Evolutionary conservation across 2,113 vertebrate genomes (phyloP).

Genomic region (Chamaea fasciata): DNA sequence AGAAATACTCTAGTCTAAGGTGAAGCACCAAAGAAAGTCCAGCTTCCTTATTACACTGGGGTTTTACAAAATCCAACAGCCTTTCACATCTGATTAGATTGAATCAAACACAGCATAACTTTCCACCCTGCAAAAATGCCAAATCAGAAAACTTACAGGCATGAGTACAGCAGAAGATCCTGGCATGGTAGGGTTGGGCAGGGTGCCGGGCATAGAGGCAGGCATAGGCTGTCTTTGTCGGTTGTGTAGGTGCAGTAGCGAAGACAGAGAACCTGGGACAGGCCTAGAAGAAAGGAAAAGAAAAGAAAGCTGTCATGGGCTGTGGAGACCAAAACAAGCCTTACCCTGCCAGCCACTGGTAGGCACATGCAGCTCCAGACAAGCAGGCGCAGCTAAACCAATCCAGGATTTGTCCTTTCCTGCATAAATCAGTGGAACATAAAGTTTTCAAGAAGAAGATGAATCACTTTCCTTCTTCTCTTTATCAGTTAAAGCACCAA

Average conservation of each 20-base stretch:
- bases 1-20: neutral
- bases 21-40: neutral
- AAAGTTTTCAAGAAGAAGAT: conserved; percentile 59
- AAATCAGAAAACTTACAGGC: conserved; percentile 84
- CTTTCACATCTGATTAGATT: neutral
- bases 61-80: neutral
- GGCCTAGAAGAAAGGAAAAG: conserved; percentile 76
- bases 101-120: neutral
- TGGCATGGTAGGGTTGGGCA: conserved; percentile 96
- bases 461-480: conserved; percentile 41
- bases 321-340: neutral
- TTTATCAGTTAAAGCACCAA: conserved; percentile 43
- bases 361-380: neutral
- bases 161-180: conserved; percentile 97
- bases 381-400: neutral
- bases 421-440: conserved; percentile 15
- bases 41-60: neutral
- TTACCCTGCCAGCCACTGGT: neutral
- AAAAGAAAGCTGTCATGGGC: conserved; percentile 14
- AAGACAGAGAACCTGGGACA: conserved; percentile 97
- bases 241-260: conserved; percentile 96
- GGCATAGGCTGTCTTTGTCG: conserved; percentile 98
- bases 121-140: neutral
- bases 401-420: conserved; percentile 1
- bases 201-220: conserved; percentile 98